These are phyloP conservation scores for Brenthis daphne DNA, from an alignment of 2,888 invertebrate genomes.

Conservation along the genomic window DNA sequence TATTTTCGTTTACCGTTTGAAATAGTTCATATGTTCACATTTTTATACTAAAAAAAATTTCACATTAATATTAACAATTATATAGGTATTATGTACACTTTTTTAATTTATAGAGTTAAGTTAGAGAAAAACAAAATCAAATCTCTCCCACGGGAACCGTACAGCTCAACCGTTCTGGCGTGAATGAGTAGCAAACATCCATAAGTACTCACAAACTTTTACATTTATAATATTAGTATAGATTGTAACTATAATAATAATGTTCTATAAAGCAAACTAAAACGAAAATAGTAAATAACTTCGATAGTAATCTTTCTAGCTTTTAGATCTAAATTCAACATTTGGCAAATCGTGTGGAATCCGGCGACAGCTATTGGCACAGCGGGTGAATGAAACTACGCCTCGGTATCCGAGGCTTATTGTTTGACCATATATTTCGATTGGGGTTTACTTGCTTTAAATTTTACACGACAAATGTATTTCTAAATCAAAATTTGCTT, in stretches of 20 bases:
- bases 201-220: too few species aligned
- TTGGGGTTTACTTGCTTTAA: constrained; percentile 19
- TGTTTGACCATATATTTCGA: constrained; percentile 35
- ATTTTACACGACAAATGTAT: constrained; percentile 1
- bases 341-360: constrained; percentile 43
- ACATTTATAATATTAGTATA: too few species aligned
- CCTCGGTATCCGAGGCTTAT: constrained; percentile 31
- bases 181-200: too few species aligned
- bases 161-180: too few species aligned
- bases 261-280: background rate
- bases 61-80: too few species aligned
- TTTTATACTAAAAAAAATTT: too few species aligned
- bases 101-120: too few species aligned
- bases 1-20: too few species aligned
- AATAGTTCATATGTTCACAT: too few species aligned
- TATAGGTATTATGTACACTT: too few species aligned
- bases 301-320: constrained; percentile 28
- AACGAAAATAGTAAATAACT: constrained; percentile 4
- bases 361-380: constrained; percentile 44
- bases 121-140: too few species aligned
- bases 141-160: too few species aligned
- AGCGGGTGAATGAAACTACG: constrained; percentile 38
- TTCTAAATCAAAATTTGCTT: background rate
- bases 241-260: background rate
- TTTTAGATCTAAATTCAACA: constrained; percentile 38